Conservation (phyloP, 1,140 invertebrate genomes). For the Chrysomallon squamiferum region DNA sequence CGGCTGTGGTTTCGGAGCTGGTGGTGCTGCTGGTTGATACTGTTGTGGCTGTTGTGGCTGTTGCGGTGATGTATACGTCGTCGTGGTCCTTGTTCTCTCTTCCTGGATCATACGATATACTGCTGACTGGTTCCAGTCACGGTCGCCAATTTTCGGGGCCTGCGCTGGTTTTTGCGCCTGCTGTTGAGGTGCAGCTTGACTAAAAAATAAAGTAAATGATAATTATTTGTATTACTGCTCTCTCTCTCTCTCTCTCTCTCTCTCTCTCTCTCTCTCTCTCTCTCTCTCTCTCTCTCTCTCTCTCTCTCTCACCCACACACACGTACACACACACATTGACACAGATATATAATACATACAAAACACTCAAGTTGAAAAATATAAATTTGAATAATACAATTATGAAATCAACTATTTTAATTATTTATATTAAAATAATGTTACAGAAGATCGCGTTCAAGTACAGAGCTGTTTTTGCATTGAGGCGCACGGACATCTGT, state of each 20-base stretch:
- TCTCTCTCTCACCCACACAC: too few relatives aligned
- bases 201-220: background rate
- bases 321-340: too few relatives aligned
- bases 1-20: slow-evolving; percentile 15
- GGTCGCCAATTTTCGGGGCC: slow-evolving; percentile 25
- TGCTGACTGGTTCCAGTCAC: slow-evolving; percentile 47
- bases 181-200: background rate
- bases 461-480: too few relatives aligned
- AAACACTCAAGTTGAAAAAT: too few relatives aligned
- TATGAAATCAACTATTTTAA: too few relatives aligned
- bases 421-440: too few relatives aligned
- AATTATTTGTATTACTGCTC: background rate
- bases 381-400: too few relatives aligned
- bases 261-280: too few relatives aligned
- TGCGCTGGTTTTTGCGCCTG: background rate
- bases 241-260: background rate
- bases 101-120: slow-evolving; percentile 38
- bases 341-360: too few relatives aligned
- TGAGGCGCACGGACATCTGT: too few relatives aligned
- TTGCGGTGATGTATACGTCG: slow-evolving; percentile 6
- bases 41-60: slow-evolving; percentile 13
- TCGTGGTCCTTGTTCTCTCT: slow-evolving; percentile 17
- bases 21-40: slow-evolving; percentile 17
- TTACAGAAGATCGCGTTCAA: too few relatives aligned
- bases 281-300: too few relatives aligned